Conservation (phyloP, 1,140 invertebrate species). For the Charaxes varanes region DNA sequence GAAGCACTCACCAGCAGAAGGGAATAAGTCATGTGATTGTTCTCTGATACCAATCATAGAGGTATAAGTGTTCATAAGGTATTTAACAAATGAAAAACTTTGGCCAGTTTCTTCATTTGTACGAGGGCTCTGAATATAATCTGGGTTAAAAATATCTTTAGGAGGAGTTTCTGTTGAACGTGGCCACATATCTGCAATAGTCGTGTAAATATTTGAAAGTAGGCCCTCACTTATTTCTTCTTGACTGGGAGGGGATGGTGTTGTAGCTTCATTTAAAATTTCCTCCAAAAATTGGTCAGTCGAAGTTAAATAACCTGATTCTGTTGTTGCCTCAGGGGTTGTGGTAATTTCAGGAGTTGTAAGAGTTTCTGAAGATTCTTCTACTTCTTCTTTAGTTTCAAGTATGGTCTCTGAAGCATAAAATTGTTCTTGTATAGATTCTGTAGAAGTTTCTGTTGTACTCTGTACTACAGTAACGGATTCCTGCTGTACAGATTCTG, state of each 20-base stretch:
- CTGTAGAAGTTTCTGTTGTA: conserved; percentile 12
- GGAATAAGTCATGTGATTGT: conserved; percentile 44
- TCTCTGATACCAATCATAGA: conserved; percentile 40
- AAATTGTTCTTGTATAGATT: conserved; percentile 5
- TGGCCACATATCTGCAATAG: conserved; percentile 42
- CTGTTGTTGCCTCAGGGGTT: conserved; percentile 8
- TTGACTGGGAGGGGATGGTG: conserved; percentile 18
- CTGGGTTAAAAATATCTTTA: conserved; percentile 42
- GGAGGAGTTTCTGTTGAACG: conserved; percentile 33
- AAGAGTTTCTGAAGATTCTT: too few relatives aligned
- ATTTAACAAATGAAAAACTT: conserved; percentile 47
- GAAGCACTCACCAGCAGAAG: conserved; percentile 48
- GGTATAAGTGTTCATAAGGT: conserved; percentile 37
- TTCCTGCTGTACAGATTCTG: conserved; percentile 5
- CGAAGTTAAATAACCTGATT: conserved; percentile 13
- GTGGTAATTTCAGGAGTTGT: conserved; percentile 3
- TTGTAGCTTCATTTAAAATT: conserved; percentile 24
- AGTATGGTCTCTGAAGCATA: not conserved
- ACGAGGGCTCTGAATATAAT: conserved; percentile 26
- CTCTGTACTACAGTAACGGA: conserved; percentile 3
- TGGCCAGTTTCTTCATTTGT: conserved; percentile 26
- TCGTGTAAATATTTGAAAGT: conserved; percentile 42
- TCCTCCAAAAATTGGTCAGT: conserved; percentile 23
- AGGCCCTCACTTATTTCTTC: conserved; percentile 32
- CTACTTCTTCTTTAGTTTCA: too few relatives aligned